A percentile compares a stretch with the other conserved stretches of the same genome.
Evolutionary conservation across 2,888 invertebrate genomes (phyloP).

Genomic region (Crossocerus cetratus): DNA sequence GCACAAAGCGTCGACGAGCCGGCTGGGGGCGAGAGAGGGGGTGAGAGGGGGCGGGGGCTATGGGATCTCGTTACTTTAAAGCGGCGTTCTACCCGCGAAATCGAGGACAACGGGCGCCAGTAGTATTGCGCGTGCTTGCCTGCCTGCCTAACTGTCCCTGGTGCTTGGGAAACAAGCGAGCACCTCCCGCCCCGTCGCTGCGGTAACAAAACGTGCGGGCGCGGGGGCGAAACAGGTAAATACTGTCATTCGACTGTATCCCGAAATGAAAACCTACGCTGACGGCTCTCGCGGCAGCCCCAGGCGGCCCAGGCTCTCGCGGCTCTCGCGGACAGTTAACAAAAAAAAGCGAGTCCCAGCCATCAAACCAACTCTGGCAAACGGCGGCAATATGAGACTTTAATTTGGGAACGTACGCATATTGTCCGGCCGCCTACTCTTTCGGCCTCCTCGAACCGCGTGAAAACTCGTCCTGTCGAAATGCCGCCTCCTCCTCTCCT

Average conservation of each 20-base stretch:
- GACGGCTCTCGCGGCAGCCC: constrained; percentile 11
- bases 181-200: too few relatives aligned
- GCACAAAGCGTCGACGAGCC: constrained; percentile 55
- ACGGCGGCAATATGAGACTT: constrained; percentile 40
- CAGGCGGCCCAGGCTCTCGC: constrained; percentile 9
- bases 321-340: neutral
- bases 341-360: constrained; percentile 26
- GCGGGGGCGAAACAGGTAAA: constrained; percentile 20
- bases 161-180: constrained; percentile 39
- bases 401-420: constrained; percentile 36
- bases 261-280: constrained; percentile 49
- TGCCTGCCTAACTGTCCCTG: constrained; percentile 24
- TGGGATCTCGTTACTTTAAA: constrained; percentile 56
- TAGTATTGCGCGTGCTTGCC: too few relatives aligned
- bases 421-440: neutral
- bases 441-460: neutral
- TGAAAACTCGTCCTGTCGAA: too few relatives aligned
- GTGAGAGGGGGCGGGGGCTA: constrained; percentile 35
- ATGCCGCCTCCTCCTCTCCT: too few relatives aligned
- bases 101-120: constrained; percentile 33
- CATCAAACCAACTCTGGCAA: constrained; percentile 26
- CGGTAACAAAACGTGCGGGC: too few relatives aligned
- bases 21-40: too few relatives aligned
- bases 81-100: constrained; percentile 40
- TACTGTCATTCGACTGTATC: constrained; percentile 45